Evolutionary conservation across 1,140 invertebrate species (phyloP), one percentile per base, ranked within the genome.

Genomic region (Penaeus japonicus): DNA sequence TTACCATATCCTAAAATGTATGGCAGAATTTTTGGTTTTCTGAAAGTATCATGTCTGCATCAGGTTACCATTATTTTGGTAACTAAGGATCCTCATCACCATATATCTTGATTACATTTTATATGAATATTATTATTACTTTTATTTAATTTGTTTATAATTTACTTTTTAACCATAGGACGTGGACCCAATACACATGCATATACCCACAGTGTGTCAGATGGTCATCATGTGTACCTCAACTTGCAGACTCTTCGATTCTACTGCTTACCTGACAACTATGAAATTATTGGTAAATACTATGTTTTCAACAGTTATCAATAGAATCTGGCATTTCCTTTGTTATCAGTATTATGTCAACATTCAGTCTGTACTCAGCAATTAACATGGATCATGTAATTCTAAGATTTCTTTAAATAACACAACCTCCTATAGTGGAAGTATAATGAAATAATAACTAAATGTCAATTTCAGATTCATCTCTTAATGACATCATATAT

Each of bases 231-330:
- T 94, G 98, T 99, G 2, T 99, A 97, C 92, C 94, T 99, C 0
- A 99, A 99, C 94, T 93, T 99, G 57, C 96, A 98, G 89, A 99
- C 98, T 0, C 94, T 99, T 77, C 98, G 98, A 92, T 99, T 99
- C 93, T 99, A 99, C 92, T 99, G 99, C 93, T 93, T 99, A 47
- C 99, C 99, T 30, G 99, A 99, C 92, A 99, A 99, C 93, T 99
- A 99, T 94, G 98, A 99, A 94, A 98, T 99, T 91, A 97, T 99
- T 91, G 98, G 96, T 96, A 93, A 94, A 93, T 87, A 47, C 79
- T 92, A 78, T 87, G 89, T 10, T 2, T 24, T 79, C 4, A 20
- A 20, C 27, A 85, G 4, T 30, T 55, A n/a, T 77, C 70, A 87
- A 2, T 22, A 24, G 54, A 54, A 17, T 84, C 12, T 22, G 3